These are phyloP conservation scores for Aleiodes testaceus DNA, from an alignment of 2,888 invertebrate species.

Conservation along the genomic window DNA sequence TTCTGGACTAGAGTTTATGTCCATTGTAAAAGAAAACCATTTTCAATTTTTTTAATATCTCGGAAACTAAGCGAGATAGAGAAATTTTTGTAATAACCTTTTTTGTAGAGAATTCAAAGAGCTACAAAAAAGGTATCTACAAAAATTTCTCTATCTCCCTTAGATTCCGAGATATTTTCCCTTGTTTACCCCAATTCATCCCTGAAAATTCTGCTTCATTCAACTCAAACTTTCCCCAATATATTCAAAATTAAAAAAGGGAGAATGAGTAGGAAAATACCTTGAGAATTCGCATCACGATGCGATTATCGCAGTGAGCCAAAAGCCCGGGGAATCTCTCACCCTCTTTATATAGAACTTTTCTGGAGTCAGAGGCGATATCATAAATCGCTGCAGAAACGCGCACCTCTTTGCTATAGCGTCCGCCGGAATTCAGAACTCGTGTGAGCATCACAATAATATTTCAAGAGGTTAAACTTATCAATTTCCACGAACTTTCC, in stretches of 20 bases:
- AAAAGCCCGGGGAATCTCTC: slow-evolving; percentile 28
- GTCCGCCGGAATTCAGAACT: slow-evolving; percentile 32
- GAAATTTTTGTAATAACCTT: too few relatives aligned
- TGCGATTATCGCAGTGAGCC: slow-evolving; percentile 37
- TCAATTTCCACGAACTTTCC: slow-evolving; percentile 3
- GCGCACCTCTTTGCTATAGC: neutral
- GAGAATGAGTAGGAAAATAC: neutral
- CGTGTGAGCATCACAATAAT: slow-evolving; percentile 13
- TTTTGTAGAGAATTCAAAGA: too few relatives aligned
- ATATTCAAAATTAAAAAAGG: neutral
- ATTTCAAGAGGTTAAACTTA: slow-evolving; percentile 14
- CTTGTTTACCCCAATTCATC: neutral
- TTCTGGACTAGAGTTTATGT: neutral
- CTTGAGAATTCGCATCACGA: slow-evolving; percentile 33
- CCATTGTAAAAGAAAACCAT: neutral
- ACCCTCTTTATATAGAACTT: slow-evolving; percentile 28
- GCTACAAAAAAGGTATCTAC: too few relatives aligned
- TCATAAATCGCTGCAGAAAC: slow-evolving; percentile 26
- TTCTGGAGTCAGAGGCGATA: slow-evolving; percentile 26
- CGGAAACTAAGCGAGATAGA: too few relatives aligned
- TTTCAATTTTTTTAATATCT: too few relatives aligned
- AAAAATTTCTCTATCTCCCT: too few relatives aligned
- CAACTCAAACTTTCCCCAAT: neutral
- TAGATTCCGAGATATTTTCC: too few relatives aligned
- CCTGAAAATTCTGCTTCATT: neutral